Percentiles rank a stretch among this genome's conserved stretches.
phyloP scores from a whole-genome alignment of 2,113 vertebrate genomes.

The Percina caprodes region DNA sequence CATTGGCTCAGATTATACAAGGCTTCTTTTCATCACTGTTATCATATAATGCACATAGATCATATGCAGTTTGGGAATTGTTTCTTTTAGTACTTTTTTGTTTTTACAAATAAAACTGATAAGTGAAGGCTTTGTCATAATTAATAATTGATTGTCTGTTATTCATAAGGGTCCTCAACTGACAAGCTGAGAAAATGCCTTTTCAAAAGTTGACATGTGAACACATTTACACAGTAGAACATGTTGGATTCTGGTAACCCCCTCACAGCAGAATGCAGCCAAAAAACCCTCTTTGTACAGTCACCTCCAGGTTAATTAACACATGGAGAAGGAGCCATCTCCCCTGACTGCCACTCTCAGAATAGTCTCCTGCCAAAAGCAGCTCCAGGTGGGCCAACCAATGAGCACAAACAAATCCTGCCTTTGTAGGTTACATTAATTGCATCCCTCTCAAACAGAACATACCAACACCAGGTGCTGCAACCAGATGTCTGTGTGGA shows the following conservation, averaged over 20 bases:
- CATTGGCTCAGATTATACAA: background rate
- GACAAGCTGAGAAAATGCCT: background rate
- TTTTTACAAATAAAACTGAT: background rate
- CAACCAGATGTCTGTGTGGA: constrained; percentile 55
- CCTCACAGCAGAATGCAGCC: constrained; percentile 27
- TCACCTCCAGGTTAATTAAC: constrained; percentile 77
- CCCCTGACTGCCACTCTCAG: constrained; percentile 65
- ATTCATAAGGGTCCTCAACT: background rate
- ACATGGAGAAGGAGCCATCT: constrained; percentile 64
- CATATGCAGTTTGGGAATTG: background rate
- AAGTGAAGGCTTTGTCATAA: background rate
- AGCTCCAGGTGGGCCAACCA: constrained; percentile 70
- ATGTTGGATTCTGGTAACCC: constrained; percentile 26
- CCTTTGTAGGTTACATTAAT: constrained; percentile 74
- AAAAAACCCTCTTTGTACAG: constrained; percentile 59
- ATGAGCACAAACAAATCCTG: constrained; percentile 67
- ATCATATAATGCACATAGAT: background rate
- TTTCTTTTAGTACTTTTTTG: background rate
- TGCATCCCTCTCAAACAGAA: constrained; percentile 66
- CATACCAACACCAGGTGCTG: constrained; percentile 64
- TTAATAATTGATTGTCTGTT: background rate
- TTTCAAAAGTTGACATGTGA: constrained; percentile 13
- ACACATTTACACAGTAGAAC: background rate
- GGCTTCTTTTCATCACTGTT: background rate
- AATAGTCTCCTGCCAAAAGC: constrained; percentile 68